These are phyloP conservation scores for Orthosia incerta DNA, from an alignment of 2,888 invertebrate species.

Conservation along the genomic window DNA sequence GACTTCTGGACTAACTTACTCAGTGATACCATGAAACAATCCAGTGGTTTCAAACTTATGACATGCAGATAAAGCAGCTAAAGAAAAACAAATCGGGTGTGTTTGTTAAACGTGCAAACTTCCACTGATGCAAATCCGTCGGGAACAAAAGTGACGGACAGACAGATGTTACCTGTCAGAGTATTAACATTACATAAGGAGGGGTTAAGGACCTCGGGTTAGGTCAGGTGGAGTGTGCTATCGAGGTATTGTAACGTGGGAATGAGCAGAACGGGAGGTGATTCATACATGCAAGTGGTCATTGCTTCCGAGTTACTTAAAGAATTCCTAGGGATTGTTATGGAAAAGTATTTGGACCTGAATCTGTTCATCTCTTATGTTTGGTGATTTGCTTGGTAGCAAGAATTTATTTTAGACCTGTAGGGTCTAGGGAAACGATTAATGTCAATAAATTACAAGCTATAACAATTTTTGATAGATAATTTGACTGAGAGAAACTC, in stretches of 20 bases:
- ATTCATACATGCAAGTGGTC: conserved; percentile 27
- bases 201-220: conserved; percentile 52
- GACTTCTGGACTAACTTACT: conserved; percentile 14
- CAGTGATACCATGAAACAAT: conserved; percentile 18
- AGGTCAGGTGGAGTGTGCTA: conserved; percentile 57
- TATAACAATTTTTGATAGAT: neutral
- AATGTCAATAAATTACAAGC: too few relatives aligned
- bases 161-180: conserved; percentile 68
- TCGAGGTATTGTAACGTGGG: conserved; percentile 53
- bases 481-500: neutral
- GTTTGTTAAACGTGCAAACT: conserved; percentile 57
- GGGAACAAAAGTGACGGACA: conserved; percentile 68
- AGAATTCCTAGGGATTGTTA: neutral
- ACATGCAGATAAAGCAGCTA: conserved; percentile 42
- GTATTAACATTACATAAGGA: conserved; percentile 73
- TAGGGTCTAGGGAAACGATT: too few relatives aligned
- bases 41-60: conserved; percentile 35
- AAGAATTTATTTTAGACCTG: too few relatives aligned
- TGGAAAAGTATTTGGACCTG: neutral
- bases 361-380: neutral
- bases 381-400: too few relatives aligned
- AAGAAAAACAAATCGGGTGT: conserved; percentile 58
- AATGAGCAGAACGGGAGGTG: conserved; percentile 33
- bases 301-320: neutral
- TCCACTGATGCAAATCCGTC: conserved; percentile 68